Percentiles rank a stretch among this genome's conserved stretches.
These are phyloP conservation scores for Leucania comma DNA, from an alignment of 2,888 invertebrate genomes.

Conservation along the genomic window DNA sequence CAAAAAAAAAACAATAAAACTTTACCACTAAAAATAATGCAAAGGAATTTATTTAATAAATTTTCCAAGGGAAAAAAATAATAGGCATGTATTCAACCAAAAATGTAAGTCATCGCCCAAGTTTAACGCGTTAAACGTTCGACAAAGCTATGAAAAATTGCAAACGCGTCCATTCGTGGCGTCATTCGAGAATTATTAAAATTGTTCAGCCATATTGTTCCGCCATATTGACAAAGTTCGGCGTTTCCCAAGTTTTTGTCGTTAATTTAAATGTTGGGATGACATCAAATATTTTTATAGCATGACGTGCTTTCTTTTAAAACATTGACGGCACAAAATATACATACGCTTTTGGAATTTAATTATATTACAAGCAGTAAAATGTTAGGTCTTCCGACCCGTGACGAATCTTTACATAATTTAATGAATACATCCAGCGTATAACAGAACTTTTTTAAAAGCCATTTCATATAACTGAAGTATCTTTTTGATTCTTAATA, in stretches of 20 bases:
- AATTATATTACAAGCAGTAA: slow-evolving; percentile 63
- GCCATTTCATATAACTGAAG: slow-evolving; percentile 48
- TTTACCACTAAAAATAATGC: slow-evolving; percentile 32
- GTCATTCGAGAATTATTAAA: slow-evolving; percentile 83
- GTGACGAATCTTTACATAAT: slow-evolving; percentile 55
- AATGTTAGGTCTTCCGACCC: slow-evolving; percentile 47
- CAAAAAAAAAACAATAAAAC: slow-evolving; percentile 5
- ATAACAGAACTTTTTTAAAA: slow-evolving; percentile 53
- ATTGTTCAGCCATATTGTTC: slow-evolving; percentile 83
- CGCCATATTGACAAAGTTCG: slow-evolving; percentile 84
- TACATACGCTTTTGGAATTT: slow-evolving; percentile 64
- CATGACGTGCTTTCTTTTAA: slow-evolving; percentile 63
- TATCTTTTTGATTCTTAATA: slow-evolving; percentile 39
- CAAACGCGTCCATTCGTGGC: slow-evolving; percentile 69
- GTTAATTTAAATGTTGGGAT: slow-evolving; percentile 80
- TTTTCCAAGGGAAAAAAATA: slow-evolving; percentile 36
- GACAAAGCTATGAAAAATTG: slow-evolving; percentile 76
- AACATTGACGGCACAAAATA: slow-evolving; percentile 47
- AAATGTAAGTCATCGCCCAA: slow-evolving; percentile 70
- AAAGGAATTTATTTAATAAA: slow-evolving; percentile 58
- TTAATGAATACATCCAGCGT: slow-evolving; percentile 53
- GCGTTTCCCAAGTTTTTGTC: slow-evolving; percentile 73
- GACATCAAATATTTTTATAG: slow-evolving; percentile 76
- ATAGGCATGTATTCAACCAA: slow-evolving; percentile 61
- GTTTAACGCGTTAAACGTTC: slow-evolving; percentile 69